A percentile compares a stretch with the other conserved stretches of the same genome.
Conservation (phyloP, 2,888 invertebrate genomes). For the Drosophila longiperda region DNA sequence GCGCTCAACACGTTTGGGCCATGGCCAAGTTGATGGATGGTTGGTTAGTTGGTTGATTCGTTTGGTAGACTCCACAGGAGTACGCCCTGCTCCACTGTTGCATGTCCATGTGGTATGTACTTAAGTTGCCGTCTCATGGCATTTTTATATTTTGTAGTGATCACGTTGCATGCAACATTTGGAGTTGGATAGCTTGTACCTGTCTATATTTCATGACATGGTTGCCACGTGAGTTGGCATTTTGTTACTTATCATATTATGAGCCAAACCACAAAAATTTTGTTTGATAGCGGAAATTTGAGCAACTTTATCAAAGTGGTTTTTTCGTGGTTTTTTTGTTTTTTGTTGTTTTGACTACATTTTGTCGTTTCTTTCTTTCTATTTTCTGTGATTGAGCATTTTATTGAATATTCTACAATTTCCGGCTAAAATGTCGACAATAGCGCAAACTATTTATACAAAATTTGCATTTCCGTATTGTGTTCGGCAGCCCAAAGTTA, state of each 20-base stretch:
- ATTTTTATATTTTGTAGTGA: conserved; percentile 40
- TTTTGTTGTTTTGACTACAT: background rate
- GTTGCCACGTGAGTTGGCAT: conserved; percentile 58
- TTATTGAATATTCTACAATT: conserved; percentile 57
- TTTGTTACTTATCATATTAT: conserved; percentile 55
- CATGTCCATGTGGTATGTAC: conserved; percentile 30
- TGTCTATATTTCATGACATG: conserved; percentile 37
- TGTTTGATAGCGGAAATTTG: conserved; percentile 51
- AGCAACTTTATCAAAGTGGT: conserved; percentile 31
- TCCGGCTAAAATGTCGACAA: conserved; percentile 52
- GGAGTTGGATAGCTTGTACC: conserved; percentile 39
- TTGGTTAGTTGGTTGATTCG: conserved; percentile 21
- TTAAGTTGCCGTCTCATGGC: conserved; percentile 62
- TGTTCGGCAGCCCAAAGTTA: conserved; percentile 5
- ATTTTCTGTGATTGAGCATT: conserved; percentile 39
- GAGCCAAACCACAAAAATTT: conserved; percentile 57
- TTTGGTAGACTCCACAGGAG: conserved; percentile 33
- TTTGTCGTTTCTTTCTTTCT: conserved; percentile 2
- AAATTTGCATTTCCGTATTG: conserved; percentile 43
- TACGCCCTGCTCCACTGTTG: conserved; percentile 41
- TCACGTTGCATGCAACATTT: conserved; percentile 62
- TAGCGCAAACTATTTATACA: background rate
- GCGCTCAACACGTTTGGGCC: conserved; percentile 62
- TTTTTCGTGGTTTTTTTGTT: background rate
- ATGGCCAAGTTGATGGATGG: conserved; percentile 63